Evolutionary conservation across 1,140 invertebrate species (phyloP).

Genomic region (Caenorhabditis briggsae): DNA sequence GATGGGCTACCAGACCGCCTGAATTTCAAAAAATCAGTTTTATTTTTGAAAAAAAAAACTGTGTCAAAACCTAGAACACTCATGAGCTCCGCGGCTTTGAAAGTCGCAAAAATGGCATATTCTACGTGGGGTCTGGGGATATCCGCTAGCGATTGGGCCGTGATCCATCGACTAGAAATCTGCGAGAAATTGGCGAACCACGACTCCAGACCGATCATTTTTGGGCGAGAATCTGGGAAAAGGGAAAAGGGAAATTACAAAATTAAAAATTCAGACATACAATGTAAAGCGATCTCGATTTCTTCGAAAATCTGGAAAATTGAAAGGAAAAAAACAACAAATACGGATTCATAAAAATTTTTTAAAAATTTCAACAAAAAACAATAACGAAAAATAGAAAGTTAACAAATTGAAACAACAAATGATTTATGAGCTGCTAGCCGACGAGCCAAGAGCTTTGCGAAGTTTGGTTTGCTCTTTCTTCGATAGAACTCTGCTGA

Average conservation of each 20-base stretch:
- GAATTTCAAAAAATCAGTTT: background rate
- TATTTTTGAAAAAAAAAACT: background rate
- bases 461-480: conserved; percentile 64
- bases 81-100: conserved; percentile 71
- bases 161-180: conserved; percentile 59
- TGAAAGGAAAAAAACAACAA: conserved; percentile 17
- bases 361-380: conserved; percentile 48
- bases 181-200: conserved; percentile 75
- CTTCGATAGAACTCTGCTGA: conserved; percentile 61
- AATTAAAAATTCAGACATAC: no score
- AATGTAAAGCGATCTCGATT: conserved; percentile 41
- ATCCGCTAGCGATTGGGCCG: conserved; percentile 66
- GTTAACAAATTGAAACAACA: conserved; percentile 60
- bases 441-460: conserved; percentile 49
- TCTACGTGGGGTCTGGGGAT: conserved; percentile 68
- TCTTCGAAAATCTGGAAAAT: conserved; percentile 33
- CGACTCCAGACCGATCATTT: conserved; percentile 69
- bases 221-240: no score
- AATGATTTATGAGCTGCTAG: conserved; percentile 51
- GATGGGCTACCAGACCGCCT: conserved; percentile 73
- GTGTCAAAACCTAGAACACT: conserved; percentile 69
- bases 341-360: conserved; percentile 53
- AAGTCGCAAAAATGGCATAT: conserved; percentile 70
- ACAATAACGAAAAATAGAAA: conserved; percentile 45
- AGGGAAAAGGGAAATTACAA: no score